These are phyloP conservation scores for Elanoides forficatus DNA, from an alignment of 2,113 vertebrate species.

Conservation along the genomic window DNA sequence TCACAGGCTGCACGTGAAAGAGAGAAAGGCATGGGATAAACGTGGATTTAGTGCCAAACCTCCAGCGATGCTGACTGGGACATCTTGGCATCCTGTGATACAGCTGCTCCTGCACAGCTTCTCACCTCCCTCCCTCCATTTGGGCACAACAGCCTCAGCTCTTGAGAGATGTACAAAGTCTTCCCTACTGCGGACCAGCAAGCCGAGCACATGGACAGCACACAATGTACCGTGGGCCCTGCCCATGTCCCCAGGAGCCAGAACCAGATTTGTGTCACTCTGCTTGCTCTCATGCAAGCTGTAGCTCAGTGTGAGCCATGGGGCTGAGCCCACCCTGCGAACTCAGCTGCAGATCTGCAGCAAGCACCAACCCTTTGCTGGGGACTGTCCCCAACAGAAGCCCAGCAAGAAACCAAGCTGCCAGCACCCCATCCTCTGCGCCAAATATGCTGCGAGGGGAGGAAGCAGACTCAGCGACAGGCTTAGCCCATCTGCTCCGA, in stretches of 20 bases:
- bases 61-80: background rate
- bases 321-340: background rate
- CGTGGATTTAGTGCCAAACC: background rate
- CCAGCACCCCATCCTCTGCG: background rate
- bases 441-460: fast-evolving
- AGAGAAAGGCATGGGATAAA: background rate
- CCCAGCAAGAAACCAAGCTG: background rate
- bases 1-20: background rate
- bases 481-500: background rate
- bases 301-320: background rate
- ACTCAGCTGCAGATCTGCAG: background rate
- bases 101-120: background rate
- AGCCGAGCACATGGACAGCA: background rate
- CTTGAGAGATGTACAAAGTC: background rate
- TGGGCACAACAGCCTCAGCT: background rate
- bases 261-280: background rate
- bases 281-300: fast-evolving
- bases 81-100: background rate
- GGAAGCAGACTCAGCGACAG: background rate
- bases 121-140: background rate
- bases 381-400: background rate
- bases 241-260: background rate
- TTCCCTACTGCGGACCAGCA: background rate
- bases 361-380: background rate
- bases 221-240: background rate